phyloP scores from a whole-genome alignment of 2,888 invertebrate genomes.

The Cephus rjabovi region DNA sequence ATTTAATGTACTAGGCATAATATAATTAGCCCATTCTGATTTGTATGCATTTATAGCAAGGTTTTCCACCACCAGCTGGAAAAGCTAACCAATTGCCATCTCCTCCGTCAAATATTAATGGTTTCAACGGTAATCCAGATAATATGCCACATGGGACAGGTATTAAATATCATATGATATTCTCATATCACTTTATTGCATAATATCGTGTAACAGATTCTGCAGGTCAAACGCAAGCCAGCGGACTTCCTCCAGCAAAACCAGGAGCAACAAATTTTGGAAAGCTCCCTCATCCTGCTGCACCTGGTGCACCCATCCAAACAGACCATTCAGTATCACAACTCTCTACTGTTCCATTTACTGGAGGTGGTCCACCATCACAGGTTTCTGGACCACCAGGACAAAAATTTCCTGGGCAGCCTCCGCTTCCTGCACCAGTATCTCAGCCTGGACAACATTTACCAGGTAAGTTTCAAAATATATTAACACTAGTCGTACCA shows the following conservation, averaged over 20 bases:
- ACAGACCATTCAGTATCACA: slow-evolving; percentile 36
- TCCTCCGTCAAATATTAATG: slow-evolving; percentile 46
- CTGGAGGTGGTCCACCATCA: slow-evolving; percentile 32
- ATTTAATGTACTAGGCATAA: too few relatives aligned
- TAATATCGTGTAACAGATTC: slow-evolving; percentile 19
- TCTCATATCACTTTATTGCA: slow-evolving; percentile 15
- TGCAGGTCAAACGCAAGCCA: slow-evolving; percentile 17
- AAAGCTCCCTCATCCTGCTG: slow-evolving; percentile 13
- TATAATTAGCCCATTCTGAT: too few relatives aligned
- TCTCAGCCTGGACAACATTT: slow-evolving; percentile 22
- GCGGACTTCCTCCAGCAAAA: slow-evolving; percentile 18
- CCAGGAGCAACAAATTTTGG: slow-evolving; percentile 16
- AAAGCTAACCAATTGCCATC: slow-evolving; percentile 38
- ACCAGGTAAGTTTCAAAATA: slow-evolving; percentile 13
- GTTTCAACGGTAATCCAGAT: slow-evolving; percentile 45
- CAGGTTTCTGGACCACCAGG: slow-evolving; percentile 26
- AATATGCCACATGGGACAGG: slow-evolving; percentile 34
- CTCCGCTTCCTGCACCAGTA: slow-evolving; percentile 12
- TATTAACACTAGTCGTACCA: neutral
- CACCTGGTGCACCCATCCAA: slow-evolving; percentile 22
- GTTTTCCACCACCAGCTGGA: slow-evolving; percentile 37
- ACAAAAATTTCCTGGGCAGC: slow-evolving; percentile 28
- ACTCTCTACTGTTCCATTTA: slow-evolving; percentile 44
- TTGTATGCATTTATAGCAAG: slow-evolving; percentile 31
- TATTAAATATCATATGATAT: slow-evolving; percentile 11